Evolutionary conservation across 2,888 invertebrate genomes (phyloP).

Genomic region (Minunthozetes semirufus): DNA sequence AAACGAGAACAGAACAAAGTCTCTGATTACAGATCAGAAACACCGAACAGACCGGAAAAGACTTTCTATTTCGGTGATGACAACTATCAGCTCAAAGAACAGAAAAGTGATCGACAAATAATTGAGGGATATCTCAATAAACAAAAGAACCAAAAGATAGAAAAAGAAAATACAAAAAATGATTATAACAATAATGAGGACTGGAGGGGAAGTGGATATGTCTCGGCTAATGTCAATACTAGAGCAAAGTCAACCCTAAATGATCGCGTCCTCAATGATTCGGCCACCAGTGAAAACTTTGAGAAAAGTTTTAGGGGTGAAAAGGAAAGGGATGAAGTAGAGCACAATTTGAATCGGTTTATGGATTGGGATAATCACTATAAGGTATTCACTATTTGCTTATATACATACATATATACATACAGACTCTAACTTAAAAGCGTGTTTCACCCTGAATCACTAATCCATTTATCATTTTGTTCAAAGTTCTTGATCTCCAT

Average conservation of each 20-base stretch:
- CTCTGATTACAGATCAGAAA: background rate
- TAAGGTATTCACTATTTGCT: background rate
- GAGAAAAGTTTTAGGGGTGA: conserved; percentile 30
- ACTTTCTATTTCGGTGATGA: conserved; percentile 24
- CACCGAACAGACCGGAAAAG: conserved; percentile 11
- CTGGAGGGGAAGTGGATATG: conserved; percentile 16
- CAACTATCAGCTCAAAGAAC: background rate
- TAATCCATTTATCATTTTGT: too few species aligned
- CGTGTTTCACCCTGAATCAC: too few species aligned
- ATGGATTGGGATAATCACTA: conserved; percentile 33
- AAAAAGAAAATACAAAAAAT: background rate
- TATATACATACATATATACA: too few species aligned
- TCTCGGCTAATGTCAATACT: background rate
- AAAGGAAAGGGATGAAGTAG: conserved; percentile 24
- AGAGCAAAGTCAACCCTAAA: conserved; percentile 21
- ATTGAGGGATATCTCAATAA: conserved; percentile 2
- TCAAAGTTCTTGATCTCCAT: too few species aligned
- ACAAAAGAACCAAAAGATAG: background rate
- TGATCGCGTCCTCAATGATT: conserved; percentile 32
- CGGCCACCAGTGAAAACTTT: conserved; percentile 32
- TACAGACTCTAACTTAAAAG: too few species aligned
- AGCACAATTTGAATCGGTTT: conserved; percentile 30
- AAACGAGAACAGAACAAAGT: background rate
- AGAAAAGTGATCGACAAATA: background rate
- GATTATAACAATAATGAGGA: conserved; percentile 22